Conservation (phyloP, 2,888 invertebrate genomes). For the Archips xylosteana region DNA sequence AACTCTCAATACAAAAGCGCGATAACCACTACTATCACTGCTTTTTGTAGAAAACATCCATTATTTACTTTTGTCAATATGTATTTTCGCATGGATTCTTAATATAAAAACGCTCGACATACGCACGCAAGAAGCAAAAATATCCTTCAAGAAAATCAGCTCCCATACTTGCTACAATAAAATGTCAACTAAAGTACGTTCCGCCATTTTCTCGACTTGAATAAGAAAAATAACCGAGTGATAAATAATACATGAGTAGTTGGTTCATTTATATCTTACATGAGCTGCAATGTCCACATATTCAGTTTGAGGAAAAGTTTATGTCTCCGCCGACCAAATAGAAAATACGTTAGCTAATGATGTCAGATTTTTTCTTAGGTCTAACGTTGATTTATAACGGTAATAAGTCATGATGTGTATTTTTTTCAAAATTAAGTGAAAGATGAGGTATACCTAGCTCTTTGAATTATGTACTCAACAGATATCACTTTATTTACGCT, state of each 20-base stretch:
- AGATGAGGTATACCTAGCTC: background rate
- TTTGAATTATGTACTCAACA: background rate
- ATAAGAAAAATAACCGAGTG: conserved; percentile 42
- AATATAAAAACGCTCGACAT: conserved; percentile 17
- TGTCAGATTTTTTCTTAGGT: conserved; percentile 11
- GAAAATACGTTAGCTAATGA: conserved; percentile 38
- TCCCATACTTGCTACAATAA: conserved; percentile 33
- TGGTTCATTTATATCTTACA: conserved; percentile 40
- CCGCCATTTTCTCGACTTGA: conserved; percentile 36
- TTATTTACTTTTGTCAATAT: background rate
- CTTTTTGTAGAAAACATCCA: background rate
- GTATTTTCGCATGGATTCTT: conserved; percentile 15
- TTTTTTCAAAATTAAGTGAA: background rate
- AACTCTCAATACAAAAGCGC: background rate
- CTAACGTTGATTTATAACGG: conserved; percentile 31
- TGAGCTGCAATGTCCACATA: conserved; percentile 9
- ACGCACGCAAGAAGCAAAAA: conserved; percentile 23
- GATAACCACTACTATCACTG: background rate
- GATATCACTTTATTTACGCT: too few species aligned
- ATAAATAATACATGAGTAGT: conserved; percentile 44
- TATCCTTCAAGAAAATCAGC: conserved; percentile 33
- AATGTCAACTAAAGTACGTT: conserved; percentile 40
- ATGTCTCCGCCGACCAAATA: conserved; percentile 20
- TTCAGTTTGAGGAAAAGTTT: conserved; percentile 34
- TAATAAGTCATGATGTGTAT: conserved; percentile 23